Conservation (phyloP, 2,113 vertebrate genomes). For the Sinosuthora webbiana region DNA sequence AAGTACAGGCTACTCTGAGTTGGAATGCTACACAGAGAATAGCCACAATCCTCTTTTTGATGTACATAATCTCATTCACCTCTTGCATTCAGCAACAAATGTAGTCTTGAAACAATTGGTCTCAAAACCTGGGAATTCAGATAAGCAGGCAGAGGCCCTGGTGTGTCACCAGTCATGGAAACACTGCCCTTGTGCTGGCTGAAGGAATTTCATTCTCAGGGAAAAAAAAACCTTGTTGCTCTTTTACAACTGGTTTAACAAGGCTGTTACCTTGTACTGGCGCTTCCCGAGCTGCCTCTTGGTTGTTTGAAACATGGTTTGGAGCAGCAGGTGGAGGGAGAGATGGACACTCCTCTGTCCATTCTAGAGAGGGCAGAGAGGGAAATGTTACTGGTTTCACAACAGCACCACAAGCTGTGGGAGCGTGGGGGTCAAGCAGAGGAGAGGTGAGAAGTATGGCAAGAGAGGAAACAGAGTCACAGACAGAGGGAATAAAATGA, state of each 20-base stretch:
- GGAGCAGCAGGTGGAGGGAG: conserved; percentile 82
- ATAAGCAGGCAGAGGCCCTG: background rate
- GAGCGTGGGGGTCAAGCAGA: background rate
- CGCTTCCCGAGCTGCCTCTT: conserved; percentile 89
- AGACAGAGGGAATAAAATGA: background rate
- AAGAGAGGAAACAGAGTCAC: background rate
- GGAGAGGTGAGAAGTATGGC: background rate
- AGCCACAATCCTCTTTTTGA: background rate
- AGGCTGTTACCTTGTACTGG: conserved; percentile 77
- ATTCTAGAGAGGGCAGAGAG: conserved; percentile 83
- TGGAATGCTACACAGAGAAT: background rate
- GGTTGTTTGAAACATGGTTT: conserved; percentile 85
- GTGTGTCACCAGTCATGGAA: background rate
- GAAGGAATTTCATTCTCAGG: background rate
- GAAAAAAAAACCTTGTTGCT: background rate
- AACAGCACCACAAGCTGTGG: background rate
- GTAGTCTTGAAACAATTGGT: background rate
- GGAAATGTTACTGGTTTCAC: conserved; percentile 9
- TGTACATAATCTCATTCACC: background rate
- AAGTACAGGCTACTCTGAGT: too few relatives aligned
- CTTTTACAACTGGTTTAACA: background rate
- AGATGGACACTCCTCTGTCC: conserved; percentile 89
- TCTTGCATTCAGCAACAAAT: background rate
- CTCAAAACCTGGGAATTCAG: background rate
- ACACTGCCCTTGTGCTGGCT: background rate